Base-by-base conservation (phyloP, 2,113 vertebrate genomes). In the Helogale parvula region DNA sequence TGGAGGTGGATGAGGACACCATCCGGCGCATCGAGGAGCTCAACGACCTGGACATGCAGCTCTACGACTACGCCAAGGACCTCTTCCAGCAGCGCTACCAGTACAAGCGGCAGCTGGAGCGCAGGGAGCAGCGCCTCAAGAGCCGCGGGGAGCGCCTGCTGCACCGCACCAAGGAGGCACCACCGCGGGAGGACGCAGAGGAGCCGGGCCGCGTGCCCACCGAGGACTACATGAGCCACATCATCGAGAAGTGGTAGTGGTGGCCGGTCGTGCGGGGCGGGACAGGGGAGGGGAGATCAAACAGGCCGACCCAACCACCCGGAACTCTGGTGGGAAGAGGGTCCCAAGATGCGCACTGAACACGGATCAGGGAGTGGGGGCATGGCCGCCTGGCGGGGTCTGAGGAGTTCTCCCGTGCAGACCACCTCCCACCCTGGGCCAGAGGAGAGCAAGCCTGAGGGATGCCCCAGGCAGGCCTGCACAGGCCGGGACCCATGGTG, bases 171-270 rank as follows among this genome's bases (percentile, higher is more conserved):
- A 99, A 99, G 50, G 99, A 99, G 95, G 99, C 99, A 0, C 98
- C 97, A 97, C 98, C 99, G 21, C 98, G 98, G 93, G 99, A 99
- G 86, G 99, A 99, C 54, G 63, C 98, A 0, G 99, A 99, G 23
- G 99, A 99, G 90, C 98, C 98, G 1, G 99, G 99, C 96, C 99
- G 99, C 9, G 99, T 99, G 98, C 99, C 99, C 98, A 99, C 99
- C 0, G 99, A 99, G 99, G 99, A 99, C 99, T 99, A 99, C 99
- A 99, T 99, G 99, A 99, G 99, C 99, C 99, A 99, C 99, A 99
- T 99, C 98, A 99, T 99, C 97, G 99, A 99, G 98, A 99, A 99
- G 98, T 99, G 99, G 99, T 99, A 99, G 99, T 99, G 96, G 96
- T 60, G 93, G 90, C 77, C 84, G 93, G 96, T 96, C 92, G 47